Evolutionary conservation across 2,888 invertebrate species (phyloP).

Genomic region (Eupithecia dodoneata): DNA sequence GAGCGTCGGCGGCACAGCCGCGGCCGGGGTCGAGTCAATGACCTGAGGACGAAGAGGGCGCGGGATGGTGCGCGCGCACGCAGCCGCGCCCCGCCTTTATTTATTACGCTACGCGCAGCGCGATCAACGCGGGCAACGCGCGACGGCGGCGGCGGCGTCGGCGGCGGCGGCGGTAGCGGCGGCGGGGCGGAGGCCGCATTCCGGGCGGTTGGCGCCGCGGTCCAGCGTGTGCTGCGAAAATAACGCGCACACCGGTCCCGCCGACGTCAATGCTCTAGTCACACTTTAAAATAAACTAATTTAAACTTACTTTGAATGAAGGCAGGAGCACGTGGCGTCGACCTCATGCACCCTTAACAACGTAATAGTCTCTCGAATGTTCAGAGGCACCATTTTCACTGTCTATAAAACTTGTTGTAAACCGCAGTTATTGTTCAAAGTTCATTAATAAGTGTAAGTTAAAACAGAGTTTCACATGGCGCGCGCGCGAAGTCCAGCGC

Average conservation of each 20-base stretch:
- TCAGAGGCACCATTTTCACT: constrained; percentile 73
- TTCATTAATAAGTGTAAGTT: constrained; percentile 54
- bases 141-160: constrained; percentile 73
- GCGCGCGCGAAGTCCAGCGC: constrained; percentile 72
- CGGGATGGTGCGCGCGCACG: constrained; percentile 83
- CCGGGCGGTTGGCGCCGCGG: constrained; percentile 70
- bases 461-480: constrained; percentile 80
- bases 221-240: constrained; percentile 70
- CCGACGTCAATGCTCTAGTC: constrained; percentile 65
- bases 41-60: constrained; percentile 76
- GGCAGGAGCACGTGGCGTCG: constrained; percentile 72
- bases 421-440: constrained; percentile 35
- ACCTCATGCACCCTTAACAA: constrained; percentile 63
- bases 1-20: constrained; percentile 60
- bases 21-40: constrained; percentile 75
- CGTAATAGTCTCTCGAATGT: constrained; percentile 54
- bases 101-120: constrained; percentile 82
- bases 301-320: constrained; percentile 70
- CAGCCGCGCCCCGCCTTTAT: constrained; percentile 84
- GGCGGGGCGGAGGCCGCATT: constrained; percentile 79
- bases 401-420: constrained; percentile 52
- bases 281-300: constrained; percentile 79
- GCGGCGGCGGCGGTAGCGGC: constrained; percentile 69
- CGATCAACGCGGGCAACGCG: constrained; percentile 65
- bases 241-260: constrained; percentile 66